These are phyloP conservation scores for Heterotilapia buettikoferi DNA, from an alignment of 2,113 vertebrate species.

Conservation along the genomic window DNA sequence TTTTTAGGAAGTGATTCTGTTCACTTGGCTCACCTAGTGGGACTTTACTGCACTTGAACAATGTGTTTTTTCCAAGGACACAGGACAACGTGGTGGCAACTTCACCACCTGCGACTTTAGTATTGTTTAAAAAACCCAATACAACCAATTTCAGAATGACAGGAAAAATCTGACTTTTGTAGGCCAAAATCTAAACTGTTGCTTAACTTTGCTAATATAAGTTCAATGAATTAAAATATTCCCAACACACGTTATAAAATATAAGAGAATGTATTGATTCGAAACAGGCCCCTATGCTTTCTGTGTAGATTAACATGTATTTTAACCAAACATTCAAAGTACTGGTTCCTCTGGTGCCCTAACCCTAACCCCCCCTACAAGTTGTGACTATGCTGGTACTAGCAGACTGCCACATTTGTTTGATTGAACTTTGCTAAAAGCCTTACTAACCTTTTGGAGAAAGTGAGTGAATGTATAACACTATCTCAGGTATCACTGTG, in stretches of 20 bases:
- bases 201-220: background rate
- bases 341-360: background rate
- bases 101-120: background rate
- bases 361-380: too few relatives aligned
- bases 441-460: background rate
- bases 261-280: background rate
- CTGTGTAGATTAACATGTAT: background rate
- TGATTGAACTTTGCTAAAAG: background rate
- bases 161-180: background rate
- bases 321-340: background rate
- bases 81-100: background rate
- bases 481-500: background rate
- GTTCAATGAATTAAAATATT: background rate
- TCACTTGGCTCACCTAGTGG: background rate
- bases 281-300: background rate
- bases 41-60: background rate
- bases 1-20: background rate
- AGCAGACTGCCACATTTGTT: background rate
- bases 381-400: background rate
- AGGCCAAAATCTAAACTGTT: background rate
- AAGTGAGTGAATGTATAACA: background rate
- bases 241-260: background rate
- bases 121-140: fast-evolving
- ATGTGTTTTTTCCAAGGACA: background rate
- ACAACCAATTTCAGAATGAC: background rate